These are phyloP conservation scores for Xylophagus ater DNA, from an alignment of 2,888 invertebrate genomes.

Conservation along the genomic window DNA sequence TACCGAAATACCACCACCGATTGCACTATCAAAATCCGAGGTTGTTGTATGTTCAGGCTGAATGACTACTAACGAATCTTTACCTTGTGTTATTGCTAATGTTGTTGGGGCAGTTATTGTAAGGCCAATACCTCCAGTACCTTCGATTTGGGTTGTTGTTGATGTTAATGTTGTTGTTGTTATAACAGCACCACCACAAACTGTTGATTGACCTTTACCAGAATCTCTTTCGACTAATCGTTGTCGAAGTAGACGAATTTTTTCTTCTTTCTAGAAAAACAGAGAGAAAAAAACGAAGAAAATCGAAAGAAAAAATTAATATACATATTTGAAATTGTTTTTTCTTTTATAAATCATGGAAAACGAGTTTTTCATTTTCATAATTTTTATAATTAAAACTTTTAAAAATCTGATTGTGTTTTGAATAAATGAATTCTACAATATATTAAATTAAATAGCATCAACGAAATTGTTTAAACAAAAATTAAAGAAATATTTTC, in stretches of 20 bases:
- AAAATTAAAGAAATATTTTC: too few relatives aligned
- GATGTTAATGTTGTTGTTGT: constrained; percentile 20
- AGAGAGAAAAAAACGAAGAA: too few relatives aligned
- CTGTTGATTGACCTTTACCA: constrained; percentile 40
- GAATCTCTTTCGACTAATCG: constrained; percentile 69
- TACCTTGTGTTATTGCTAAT: constrained; percentile 61
- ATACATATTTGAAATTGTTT: too few relatives aligned
- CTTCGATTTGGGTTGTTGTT: constrained; percentile 6
- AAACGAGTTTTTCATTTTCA: too few relatives aligned
- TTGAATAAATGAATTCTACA: too few relatives aligned
- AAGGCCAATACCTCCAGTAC: constrained; percentile 8
- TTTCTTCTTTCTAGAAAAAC: constrained; percentile 73
- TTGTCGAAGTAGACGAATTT: constrained; percentile 69
- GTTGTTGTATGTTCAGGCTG: constrained; percentile 61
- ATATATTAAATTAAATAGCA: too few relatives aligned
- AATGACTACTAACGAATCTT: constrained; percentile 48
- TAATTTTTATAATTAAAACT: too few relatives aligned
- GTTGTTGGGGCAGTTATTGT: constrained; percentile 41
- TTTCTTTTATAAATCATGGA: too few relatives aligned
- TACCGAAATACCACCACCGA: constrained; percentile 54
- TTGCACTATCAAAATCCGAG: constrained; percentile 53
- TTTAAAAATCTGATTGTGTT: too few relatives aligned
- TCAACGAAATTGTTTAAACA: too few relatives aligned
- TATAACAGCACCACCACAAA: too few relatives aligned
- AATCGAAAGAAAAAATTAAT: too few relatives aligned